Base-by-base conservation (phyloP, 2,113 vertebrate genomes). In the Eleginops maclovinus region DNA sequence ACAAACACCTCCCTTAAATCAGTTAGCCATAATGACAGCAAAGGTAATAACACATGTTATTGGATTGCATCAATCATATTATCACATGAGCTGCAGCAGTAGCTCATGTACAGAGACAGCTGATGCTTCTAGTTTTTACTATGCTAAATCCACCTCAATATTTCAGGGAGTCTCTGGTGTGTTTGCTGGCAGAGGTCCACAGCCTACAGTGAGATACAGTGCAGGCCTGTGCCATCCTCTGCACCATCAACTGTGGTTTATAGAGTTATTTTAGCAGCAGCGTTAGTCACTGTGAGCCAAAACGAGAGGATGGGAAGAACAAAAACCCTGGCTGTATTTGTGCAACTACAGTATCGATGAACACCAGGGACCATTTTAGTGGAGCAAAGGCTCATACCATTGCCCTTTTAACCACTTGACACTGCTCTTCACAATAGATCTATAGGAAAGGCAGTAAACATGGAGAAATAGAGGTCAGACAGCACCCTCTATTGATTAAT, bases 171-270 rank as follows among this genome's bases (percentile, higher is more conserved):
- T 88, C 87, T 90, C 85, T 78, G n/a, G 83, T 87, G 89, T 77
- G 85, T 85, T 81, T 61, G 46, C 53, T 91, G 89, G 89, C 87
- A 89, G 67, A 84, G 10, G n/a, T 83, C 89, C 88, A 87, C 83
- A 86, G 74, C 88, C 82, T 84, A 89, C 81, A 90, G 85, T 92
- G 61, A 86, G 69, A 84, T 86, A 85, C 85, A 87, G 80, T 86
- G 76, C 69, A 75, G 74, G 61, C 80, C 67, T 46, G 49, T 68
- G 58, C 77, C 75, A 77, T 75, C 81, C 79, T 87, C 86, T 86
- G 71, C 89, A 88, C 77, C 72, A 76, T 78, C 82, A 58, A 66
- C 84, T 71, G 62, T 66, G 74, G 82, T 67, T 82, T 75, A 60
- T 31, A 56, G 54, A 79, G 81, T 78, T 86, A 84, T 82, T 87